phyloP scores from a whole-genome alignment of 2,888 invertebrate genomes.

The Notodonta dromedarius region DNA sequence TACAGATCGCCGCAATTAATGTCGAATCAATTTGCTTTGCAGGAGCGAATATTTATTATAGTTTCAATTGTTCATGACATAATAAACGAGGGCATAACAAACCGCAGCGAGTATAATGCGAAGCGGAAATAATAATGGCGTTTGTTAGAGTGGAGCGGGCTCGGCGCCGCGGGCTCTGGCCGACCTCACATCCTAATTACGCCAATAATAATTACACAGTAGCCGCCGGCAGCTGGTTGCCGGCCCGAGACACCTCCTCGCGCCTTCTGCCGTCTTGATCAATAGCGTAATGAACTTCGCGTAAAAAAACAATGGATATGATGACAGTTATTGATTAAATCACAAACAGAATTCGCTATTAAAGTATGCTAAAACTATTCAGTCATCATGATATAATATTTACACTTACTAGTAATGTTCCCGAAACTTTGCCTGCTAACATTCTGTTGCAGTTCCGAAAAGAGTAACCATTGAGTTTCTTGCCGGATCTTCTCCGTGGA shows the following conservation, averaged over 20 bases:
- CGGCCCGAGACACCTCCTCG: constrained; percentile 42
- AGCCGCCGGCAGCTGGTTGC: constrained; percentile 66
- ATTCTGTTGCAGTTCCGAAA: too few species aligned
- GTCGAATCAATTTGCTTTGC: constrained; percentile 72
- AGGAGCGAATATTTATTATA: constrained; percentile 68
- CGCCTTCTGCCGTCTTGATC: constrained; percentile 58
- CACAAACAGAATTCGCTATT: too few species aligned
- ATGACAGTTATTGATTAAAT: too few species aligned
- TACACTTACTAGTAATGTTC: too few species aligned
- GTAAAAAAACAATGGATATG: constrained; percentile 21
- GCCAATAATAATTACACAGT: constrained; percentile 81
- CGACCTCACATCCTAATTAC: constrained; percentile 81
- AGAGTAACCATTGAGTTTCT: too few species aligned
- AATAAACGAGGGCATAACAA: constrained; percentile 73
- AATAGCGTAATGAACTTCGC: constrained; percentile 48
- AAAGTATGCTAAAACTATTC: too few species aligned
- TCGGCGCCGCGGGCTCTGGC: constrained; percentile 70
- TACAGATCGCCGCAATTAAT: constrained; percentile 68
- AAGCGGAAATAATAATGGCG: constrained; percentile 81
- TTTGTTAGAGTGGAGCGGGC: constrained; percentile 66
- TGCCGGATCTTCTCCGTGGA: too few species aligned
- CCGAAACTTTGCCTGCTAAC: too few species aligned
- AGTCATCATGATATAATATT: too few species aligned
- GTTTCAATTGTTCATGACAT: constrained; percentile 74
- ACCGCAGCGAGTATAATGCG: constrained; percentile 69